A percentile compares a stretch with the other conserved stretches of the same genome.
Evolutionary conservation across 2,797 vertebrate genomes (phyloP).

Genomic region (Morus bassanus): DNA sequence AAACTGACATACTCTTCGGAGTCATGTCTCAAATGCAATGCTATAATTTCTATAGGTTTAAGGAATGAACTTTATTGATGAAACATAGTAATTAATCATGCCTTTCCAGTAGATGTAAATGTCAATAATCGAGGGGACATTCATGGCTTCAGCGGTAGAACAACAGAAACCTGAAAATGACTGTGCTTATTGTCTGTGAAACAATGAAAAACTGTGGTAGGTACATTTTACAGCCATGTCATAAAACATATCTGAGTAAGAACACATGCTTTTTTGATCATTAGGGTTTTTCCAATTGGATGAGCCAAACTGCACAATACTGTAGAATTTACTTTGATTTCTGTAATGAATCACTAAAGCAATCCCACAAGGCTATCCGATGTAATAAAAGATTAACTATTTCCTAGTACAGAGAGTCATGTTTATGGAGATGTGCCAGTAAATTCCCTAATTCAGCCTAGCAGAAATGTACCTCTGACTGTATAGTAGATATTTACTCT

Average conservation of each 20-base stretch:
- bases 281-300: constrained; percentile 73
- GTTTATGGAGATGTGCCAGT: constrained; percentile 12
- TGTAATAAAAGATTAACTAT: constrained; percentile 67
- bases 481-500: neutral
- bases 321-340: constrained; percentile 71
- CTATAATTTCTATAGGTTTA: constrained; percentile 6
- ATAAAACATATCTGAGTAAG: constrained; percentile 79
- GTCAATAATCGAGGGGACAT: constrained; percentile 7
- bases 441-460: neutral
- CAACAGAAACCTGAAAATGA: constrained; percentile 63
- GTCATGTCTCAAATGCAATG: neutral
- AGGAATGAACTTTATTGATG: neutral
- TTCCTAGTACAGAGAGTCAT: constrained; percentile 43
- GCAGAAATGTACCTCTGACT: neutral
- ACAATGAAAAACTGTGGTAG: constrained; percentile 76
- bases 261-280: constrained; percentile 78
- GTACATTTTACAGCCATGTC: constrained; percentile 74
- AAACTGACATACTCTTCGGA: neutral
- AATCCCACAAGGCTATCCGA: constrained; percentile 39
- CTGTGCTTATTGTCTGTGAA: constrained; percentile 63
- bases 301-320: constrained; percentile 69
- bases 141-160: constrained; percentile 48
- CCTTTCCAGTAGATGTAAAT: neutral
- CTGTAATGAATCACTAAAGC: constrained; percentile 65
- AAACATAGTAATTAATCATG: neutral